Percentiles rank a stretch among this genome's conserved stretches.
Evolutionary conservation across 92 coral and sea anemone species (phyloP).

Genomic region (Zoanthus sociatus): DNA sequence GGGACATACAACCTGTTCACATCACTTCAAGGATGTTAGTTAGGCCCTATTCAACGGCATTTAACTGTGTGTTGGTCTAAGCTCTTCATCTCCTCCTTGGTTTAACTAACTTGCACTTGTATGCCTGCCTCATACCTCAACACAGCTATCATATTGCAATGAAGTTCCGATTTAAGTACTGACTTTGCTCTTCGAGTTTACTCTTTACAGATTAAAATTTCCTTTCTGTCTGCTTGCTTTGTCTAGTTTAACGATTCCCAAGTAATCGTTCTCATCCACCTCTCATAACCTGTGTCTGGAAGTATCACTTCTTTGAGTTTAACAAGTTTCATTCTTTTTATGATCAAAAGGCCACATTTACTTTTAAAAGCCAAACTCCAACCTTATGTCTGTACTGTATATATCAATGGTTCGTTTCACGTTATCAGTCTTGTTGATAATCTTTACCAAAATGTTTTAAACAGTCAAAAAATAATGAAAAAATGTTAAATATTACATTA

Average conservation of each 20-base stretch:
- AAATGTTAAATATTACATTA: not conserved
- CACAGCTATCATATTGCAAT: not conserved
- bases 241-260: too few species aligned
- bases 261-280: not conserved
- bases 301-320: not conserved
- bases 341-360: not conserved
- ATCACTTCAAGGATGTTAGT: not conserved
- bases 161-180: not conserved
- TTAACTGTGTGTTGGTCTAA: not conserved
- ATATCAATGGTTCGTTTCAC: not conserved
- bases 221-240: not conserved
- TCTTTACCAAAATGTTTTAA: not conserved
- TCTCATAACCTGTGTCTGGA: too few species aligned
- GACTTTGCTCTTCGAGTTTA: not conserved
- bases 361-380: not conserved
- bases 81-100: constrained; percentile 10
- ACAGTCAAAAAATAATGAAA: not conserved
- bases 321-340: not conserved
- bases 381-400: not conserved
- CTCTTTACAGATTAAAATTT: not conserved
- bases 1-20: too few species aligned
- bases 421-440: not conserved
- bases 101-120: not conserved
- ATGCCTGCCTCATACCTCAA: not conserved
- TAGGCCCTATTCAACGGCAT: not conserved